Evolutionary conservation across 1,140 invertebrate genomes (phyloP).

Genomic region (Scaptomyza graminum): DNA sequence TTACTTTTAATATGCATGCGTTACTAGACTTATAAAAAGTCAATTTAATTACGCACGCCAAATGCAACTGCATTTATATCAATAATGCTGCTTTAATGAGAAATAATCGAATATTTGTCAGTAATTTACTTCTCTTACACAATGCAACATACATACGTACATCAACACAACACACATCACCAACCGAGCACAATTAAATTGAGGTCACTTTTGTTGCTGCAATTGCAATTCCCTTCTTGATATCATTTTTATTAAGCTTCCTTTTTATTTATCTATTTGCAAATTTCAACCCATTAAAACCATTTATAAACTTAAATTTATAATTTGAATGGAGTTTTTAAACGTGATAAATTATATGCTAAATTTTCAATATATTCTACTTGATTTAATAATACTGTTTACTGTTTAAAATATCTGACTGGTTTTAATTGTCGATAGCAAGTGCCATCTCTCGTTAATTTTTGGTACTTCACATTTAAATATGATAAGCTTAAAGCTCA

Average conservation of each 20-base stretch:
- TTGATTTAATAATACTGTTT: no score
- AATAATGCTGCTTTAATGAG: slow-evolving; percentile 69
- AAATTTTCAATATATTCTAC: no score
- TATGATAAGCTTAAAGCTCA: background rate
- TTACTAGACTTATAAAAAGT: slow-evolving; percentile 46
- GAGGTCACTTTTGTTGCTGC: slow-evolving; percentile 45
- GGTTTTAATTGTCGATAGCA: background rate
- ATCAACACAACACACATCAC: slow-evolving; percentile 22
- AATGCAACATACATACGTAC: background rate
- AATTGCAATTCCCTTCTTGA: slow-evolving; percentile 28
- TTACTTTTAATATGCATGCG: slow-evolving; percentile 26
- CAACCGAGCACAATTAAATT: slow-evolving; percentile 60
- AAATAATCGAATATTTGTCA: slow-evolving; percentile 74
- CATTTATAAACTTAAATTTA: no score
- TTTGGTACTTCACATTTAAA: background rate
- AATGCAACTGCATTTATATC: slow-evolving; percentile 70
- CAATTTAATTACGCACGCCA: slow-evolving; percentile 65
- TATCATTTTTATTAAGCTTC: slow-evolving; percentile 35
- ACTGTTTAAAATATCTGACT: no score
- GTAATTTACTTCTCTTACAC: slow-evolving; percentile 38
- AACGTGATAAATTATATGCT: no score
- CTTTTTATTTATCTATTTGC: no score
- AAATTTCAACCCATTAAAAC: background rate
- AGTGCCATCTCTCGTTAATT: background rate
- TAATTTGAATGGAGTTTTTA: no score